Conservation (phyloP, 2,797 vertebrate species). For the Erithacus rubecula region DNA sequence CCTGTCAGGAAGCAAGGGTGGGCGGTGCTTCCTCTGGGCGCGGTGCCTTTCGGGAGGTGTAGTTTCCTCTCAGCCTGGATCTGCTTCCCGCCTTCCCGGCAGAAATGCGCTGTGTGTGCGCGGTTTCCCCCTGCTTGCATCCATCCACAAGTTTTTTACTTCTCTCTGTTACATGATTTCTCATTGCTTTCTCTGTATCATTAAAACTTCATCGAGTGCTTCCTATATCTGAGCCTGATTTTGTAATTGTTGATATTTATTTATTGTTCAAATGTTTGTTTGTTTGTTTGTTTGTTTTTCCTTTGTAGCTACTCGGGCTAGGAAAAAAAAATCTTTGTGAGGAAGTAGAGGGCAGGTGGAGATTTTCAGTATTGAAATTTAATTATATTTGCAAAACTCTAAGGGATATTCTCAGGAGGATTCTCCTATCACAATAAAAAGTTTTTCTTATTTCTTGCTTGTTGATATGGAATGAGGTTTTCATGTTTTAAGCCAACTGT, state of each 20-base stretch:
- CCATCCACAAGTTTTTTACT: background rate
- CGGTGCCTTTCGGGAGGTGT: background rate
- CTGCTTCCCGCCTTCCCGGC: accelerated
- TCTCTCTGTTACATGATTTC: background rate
- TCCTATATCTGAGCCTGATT: background rate
- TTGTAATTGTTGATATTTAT: background rate
- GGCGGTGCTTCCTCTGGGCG: accelerated
- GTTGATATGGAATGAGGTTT: background rate
- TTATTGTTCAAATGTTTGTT: background rate
- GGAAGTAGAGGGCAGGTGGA: background rate
- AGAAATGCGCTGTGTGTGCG: accelerated
- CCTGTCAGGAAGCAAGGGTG: accelerated
- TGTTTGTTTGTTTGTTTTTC: no score
- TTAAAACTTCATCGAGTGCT: background rate
- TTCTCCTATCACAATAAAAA: background rate
- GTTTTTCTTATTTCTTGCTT: background rate
- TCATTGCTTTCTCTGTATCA: background rate
- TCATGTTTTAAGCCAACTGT: background rate
- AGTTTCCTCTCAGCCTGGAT: accelerated
- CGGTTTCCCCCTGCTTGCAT: accelerated
- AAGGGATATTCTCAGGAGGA: accelerated
- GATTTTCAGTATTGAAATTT: background rate
- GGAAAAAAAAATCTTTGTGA: background rate
- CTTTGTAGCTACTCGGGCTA: background rate
- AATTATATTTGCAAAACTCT: background rate